phyloP scores from a whole-genome alignment of 2,113 vertebrate species.

The Centropristis striata region DNA sequence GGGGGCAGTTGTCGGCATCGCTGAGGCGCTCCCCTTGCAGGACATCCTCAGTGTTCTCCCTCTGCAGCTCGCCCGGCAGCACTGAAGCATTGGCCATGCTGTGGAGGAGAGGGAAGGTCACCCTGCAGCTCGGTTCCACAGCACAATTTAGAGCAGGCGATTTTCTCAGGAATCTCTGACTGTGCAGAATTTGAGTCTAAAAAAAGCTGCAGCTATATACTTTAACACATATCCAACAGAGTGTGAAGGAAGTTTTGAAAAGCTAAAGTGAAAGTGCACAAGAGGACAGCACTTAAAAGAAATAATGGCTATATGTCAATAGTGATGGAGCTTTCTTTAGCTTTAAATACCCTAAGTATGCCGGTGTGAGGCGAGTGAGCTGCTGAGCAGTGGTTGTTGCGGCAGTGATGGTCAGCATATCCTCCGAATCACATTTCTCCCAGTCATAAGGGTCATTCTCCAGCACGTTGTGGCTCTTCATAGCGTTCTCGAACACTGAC shows the following conservation, averaged over 20 bases:
- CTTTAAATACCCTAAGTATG: conserved; percentile 91
- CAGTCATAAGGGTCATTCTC: conserved; percentile 98
- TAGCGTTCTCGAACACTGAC: conserved; percentile 96
- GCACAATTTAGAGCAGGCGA: conserved; percentile 56
- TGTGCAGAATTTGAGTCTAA: conserved; percentile 47
- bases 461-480: conserved; percentile 92
- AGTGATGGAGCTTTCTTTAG: neutral
- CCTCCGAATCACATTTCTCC: conserved; percentile 94
- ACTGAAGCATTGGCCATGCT: conserved; percentile 99
- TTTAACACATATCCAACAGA: neutral
- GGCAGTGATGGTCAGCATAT: conserved; percentile 90
- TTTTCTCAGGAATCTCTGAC: conserved; percentile 64
- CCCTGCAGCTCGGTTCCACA: conserved; percentile 44
- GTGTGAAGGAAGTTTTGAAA: conserved; percentile 16
- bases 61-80: conserved; percentile 94
- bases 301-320: neutral
- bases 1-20: conserved; percentile 95
- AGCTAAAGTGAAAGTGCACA: neutral
- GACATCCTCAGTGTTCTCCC: conserved; percentile 99
- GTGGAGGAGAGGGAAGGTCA: conserved; percentile 71
- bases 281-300: neutral
- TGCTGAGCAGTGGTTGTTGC: conserved; percentile 92
- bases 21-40: conserved; percentile 98
- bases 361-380: conserved; percentile 95
- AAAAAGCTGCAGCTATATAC: conserved; percentile 43